Conservation (phyloP, 1,140 invertebrate genomes). For the Lepidurus apus region DNA sequence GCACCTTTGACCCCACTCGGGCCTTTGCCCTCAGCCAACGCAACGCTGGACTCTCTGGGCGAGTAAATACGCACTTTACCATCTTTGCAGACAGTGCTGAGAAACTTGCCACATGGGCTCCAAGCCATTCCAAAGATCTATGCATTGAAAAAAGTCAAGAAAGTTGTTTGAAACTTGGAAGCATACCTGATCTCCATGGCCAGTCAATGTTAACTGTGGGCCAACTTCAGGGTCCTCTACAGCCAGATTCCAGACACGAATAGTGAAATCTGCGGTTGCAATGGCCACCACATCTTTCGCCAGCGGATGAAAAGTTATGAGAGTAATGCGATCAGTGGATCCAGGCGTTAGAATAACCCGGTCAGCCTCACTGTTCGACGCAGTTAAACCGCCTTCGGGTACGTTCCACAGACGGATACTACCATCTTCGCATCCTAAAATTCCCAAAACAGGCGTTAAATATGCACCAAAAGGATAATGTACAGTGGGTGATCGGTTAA, state of each 20-base stretch:
- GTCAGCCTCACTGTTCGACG: conserved; percentile 60
- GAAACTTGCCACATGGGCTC: conserved; percentile 77
- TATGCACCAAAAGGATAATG: conserved; percentile 22
- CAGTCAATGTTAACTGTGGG: conserved; percentile 52
- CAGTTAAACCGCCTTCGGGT: conserved; percentile 58
- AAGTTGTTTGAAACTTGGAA: conserved; percentile 10
- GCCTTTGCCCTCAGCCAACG: conserved; percentile 71
- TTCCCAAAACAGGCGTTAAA: conserved; percentile 32
- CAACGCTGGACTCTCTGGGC: conserved; percentile 57
- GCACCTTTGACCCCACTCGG: conserved; percentile 79
- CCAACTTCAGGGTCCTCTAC: conserved; percentile 47
- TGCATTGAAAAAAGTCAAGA: conserved; percentile 35
- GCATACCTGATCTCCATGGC: conserved; percentile 63
- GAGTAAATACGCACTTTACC: conserved; percentile 75
- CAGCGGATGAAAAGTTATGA: conserved; percentile 83
- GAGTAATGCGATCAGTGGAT: conserved; percentile 84
- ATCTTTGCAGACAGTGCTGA: conserved; percentile 84
- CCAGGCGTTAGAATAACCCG: conserved; percentile 52
- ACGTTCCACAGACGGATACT: conserved; percentile 74
- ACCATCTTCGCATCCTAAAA: conserved; percentile 80
- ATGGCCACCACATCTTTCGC: conserved; percentile 77
- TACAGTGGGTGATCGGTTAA: too few species aligned
- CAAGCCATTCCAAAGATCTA: conserved; percentile 82
- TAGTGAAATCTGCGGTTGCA: conserved; percentile 79
- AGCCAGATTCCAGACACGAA: conserved; percentile 74